Evolutionary conservation across 2,888 invertebrate genomes (phyloP), one percentile per base, ranked within the genome.

Genomic region (Eilema sororculum): DNA sequence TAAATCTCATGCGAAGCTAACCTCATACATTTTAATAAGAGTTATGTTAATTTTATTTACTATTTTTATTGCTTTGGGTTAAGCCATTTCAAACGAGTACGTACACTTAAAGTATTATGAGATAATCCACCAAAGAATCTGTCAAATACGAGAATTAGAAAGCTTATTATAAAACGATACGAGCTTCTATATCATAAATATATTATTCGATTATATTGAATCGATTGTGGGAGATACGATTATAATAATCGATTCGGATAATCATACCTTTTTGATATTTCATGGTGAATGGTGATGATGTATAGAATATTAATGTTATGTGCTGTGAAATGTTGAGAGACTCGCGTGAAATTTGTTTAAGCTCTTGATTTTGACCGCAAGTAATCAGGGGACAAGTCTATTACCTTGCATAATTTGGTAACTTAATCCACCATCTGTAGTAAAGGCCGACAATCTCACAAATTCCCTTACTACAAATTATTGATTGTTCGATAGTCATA

Each of bases 101-200:
- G 8, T 28, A 74, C 72, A 72, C 37, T 30, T 22, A 66, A 72
- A 59, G 52, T 62, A 63, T 30, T 30, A 65, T 66, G 75, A 58
- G 75, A 76, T 81, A 77, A 81, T 83, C 82, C 74, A 74, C 61
- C 75, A 79, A 83, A 37, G 77, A 76, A 81, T 83, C 76, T 77
- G 73, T 72, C 81, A 79, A 73, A 76, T 76, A 73, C 12, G 62
- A 67, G 83, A 79, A 71, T 83, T 72, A 79, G 69, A 74, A 61
- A 74, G 69, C 81, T 81, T 81, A 81, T 78, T 83, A 83, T 73
- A 83, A 78, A 81, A 63, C 73, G 74, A 83, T 81, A 71, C 68
- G 37, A 62, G 72, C 41, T 71, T 69, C 57, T 72, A 71, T 73
- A 65, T 46, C 41, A 59, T 52, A 62, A 58, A 72, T 62, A 75